phyloP scores from a whole-genome alignment of 2,888 invertebrate genomes.

The Agriotes lineatus region DNA sequence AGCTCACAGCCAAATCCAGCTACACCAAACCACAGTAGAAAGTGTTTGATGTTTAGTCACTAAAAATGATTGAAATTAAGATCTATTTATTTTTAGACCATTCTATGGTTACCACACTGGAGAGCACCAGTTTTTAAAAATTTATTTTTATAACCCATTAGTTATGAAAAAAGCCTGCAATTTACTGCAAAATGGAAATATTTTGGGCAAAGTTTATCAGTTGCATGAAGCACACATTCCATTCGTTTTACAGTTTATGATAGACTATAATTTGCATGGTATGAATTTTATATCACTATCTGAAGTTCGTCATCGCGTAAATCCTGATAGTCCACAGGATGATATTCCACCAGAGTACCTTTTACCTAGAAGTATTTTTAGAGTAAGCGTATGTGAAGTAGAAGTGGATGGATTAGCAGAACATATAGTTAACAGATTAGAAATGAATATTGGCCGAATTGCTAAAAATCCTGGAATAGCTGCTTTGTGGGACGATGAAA shows the following conservation, averaged over 20 bases:
- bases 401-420: conserved; percentile 89
- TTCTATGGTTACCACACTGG: conserved; percentile 93
- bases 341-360: conserved; percentile 50
- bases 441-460: conserved; percentile 72
- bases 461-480: conserved; percentile 82
- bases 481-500: conserved; percentile 95
- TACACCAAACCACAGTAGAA: too few species aligned
- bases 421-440: conserved; percentile 83
- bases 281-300: conserved; percentile 91
- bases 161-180: conserved; percentile 84
- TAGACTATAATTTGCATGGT: conserved; percentile 97
- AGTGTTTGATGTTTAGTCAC: too few species aligned
- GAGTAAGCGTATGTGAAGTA: conserved; percentile 77
- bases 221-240: conserved; percentile 95
- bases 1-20: too few species aligned
- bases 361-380: conserved; percentile 61
- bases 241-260: conserved; percentile 93
- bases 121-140: conserved; percentile 88
- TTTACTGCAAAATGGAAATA: conserved; percentile 84
- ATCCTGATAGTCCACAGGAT: conserved; percentile 41
- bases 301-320: conserved; percentile 56
- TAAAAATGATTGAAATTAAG: conserved; percentile 39
- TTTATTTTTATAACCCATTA: conserved; percentile 91
- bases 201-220: conserved; percentile 85
- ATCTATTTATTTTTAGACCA: conserved; percentile 76